Evolutionary conservation across 2,113 vertebrate species (phyloP).

Genomic region (Pithys albifrons): DNA sequence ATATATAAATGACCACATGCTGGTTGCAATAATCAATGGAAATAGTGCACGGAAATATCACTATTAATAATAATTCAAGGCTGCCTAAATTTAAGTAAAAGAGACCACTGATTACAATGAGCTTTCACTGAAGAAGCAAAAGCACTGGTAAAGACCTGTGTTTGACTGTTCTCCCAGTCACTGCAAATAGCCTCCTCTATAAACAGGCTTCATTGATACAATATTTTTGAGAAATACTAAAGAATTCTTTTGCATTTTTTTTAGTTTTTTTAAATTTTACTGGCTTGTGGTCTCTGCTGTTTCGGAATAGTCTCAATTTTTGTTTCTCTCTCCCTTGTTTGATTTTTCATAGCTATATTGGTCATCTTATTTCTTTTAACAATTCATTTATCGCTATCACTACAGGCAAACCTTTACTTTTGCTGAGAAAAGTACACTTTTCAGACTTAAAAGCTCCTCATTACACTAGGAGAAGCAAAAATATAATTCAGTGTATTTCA

Average conservation of each 20-base stretch:
- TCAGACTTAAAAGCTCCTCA: neutral
- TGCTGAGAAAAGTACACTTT: neutral
- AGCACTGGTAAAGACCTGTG: neutral
- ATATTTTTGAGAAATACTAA: neutral
- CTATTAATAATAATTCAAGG: neutral
- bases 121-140: neutral
- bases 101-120: neutral
- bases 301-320: neutral
- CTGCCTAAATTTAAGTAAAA: neutral
- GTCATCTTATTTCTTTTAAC: neutral
- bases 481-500: neutral
- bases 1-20: neutral
- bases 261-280: neutral
- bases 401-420: neutral
- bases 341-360: neutral
- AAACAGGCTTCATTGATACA: neutral
- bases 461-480: neutral
- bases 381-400: neutral
- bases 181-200: neutral
- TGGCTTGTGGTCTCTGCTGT: neutral
- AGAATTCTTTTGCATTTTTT: rapidly evolving
- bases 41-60: neutral
- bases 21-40: neutral
- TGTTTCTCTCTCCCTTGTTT: neutral
- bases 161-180: neutral